These are phyloP conservation scores for Antheraea pernyi DNA, from an alignment of 1,140 invertebrate species.

Conservation along the genomic window DNA sequence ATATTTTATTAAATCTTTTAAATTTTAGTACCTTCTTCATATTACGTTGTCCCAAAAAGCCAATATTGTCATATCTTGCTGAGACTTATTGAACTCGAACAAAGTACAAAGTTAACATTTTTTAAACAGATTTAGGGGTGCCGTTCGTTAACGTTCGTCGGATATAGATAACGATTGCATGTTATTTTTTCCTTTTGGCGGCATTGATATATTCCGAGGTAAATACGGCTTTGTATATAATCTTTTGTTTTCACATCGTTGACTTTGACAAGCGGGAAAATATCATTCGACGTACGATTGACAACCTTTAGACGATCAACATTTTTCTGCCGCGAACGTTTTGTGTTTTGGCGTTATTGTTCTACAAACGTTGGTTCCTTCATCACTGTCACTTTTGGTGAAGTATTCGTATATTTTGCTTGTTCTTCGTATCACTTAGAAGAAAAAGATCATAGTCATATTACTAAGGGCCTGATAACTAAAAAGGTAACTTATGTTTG, in stretches of 20 bases:
- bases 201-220: background rate
- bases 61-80: too few relatives aligned
- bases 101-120: too few relatives aligned
- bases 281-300: slow-evolving; percentile 12
- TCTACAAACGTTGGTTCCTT: background rate
- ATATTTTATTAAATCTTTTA: too few relatives aligned
- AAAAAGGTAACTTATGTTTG: too few relatives aligned
- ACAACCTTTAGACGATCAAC: slow-evolving; percentile 12
- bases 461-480: background rate
- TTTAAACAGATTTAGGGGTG: too few relatives aligned
- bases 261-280: slow-evolving; percentile 9
- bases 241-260: slow-evolving; percentile 13
- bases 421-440: background rate
- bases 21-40: too few relatives aligned
- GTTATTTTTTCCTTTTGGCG: background rate
- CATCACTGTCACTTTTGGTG: slow-evolving; percentile 3
- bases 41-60: too few relatives aligned
- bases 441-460: background rate
- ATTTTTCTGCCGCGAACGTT: slow-evolving; percentile 11
- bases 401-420: background rate
- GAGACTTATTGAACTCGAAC: too few relatives aligned
- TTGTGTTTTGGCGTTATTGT: slow-evolving; percentile 14
- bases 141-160: too few relatives aligned
- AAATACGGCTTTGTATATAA: slow-evolving; percentile 11
- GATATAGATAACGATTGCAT: too few relatives aligned